Evolutionary conservation across 2,797 vertebrate genomes (phyloP).

Genomic region (Triplophysa yarkandensis): DNA sequence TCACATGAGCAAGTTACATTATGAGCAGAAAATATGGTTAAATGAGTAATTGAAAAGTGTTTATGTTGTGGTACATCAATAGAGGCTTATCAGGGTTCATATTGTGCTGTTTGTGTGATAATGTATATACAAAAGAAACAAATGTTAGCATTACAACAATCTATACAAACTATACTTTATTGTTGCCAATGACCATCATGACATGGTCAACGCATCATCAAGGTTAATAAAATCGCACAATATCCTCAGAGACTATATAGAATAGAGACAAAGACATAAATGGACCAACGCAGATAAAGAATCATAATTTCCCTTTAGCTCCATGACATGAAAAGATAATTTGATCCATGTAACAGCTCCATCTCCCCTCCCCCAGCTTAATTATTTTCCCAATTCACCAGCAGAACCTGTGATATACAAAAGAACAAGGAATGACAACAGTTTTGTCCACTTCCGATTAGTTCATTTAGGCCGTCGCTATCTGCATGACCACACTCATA

Average conservation of each 20-base stretch:
- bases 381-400: conserved; percentile 14
- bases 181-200: not conserved
- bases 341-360: conserved; percentile 14
- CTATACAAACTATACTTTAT: not conserved
- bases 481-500: conserved; percentile 21
- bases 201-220: not conserved
- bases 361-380: not conserved
- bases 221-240: conserved; percentile 8
- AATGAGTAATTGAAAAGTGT: no score
- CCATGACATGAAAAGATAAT: conserved; percentile 33
- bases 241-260: not conserved
- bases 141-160: conserved; percentile 3
- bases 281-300: conserved; percentile 6
- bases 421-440: conserved; percentile 9
- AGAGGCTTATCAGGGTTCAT: not conserved
- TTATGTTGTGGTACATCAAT: no score
- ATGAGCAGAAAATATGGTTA: not conserved
- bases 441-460: conserved; percentile 26
- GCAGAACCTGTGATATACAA: not conserved
- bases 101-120: not conserved
- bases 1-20: conserved; percentile 32
- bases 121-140: not conserved
- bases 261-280: conserved; percentile 2
- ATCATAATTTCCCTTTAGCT: conserved; percentile 16
- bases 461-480: conserved; percentile 14